These are phyloP conservation scores for Acestrorhynchus altus DNA, from an alignment of 2,797 vertebrate species.

Conservation along the genomic window DNA sequence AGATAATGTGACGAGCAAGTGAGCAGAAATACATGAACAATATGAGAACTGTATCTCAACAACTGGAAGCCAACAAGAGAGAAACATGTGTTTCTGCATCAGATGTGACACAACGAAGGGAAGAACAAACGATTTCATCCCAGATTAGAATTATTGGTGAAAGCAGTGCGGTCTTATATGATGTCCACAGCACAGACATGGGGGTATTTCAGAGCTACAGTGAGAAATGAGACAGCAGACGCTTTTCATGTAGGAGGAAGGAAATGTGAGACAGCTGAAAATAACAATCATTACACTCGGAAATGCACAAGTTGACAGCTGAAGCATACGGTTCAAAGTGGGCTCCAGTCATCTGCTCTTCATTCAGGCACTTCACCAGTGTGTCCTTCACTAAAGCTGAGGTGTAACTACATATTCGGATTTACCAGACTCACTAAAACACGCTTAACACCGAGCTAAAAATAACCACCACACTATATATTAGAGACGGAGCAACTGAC, in stretches of 20 bases:
- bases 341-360: too few species aligned
- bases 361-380: too few species aligned
- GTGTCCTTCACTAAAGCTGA: too few species aligned
- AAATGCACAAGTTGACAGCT: background rate
- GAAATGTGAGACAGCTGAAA: background rate
- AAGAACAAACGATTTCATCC: background rate
- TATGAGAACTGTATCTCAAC: background rate
- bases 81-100: background rate
- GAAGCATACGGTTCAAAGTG: too few species aligned
- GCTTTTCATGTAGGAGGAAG: too few species aligned
- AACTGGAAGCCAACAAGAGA: background rate
- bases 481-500: too few species aligned
- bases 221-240: background rate
- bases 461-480: too few species aligned
- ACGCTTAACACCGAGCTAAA: too few species aligned
- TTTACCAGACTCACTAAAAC: too few species aligned
- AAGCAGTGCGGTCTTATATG: background rate
- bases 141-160: conserved; percentile 1
- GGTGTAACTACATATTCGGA: too few species aligned
- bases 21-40: background rate
- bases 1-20: background rate
- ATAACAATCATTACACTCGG: background rate
- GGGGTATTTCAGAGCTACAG: background rate
- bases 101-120: background rate
- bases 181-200: background rate